Percentiles rank a stretch among this genome's conserved stretches.
These are phyloP conservation scores for Porites divaricata DNA, from an alignment of 92 coral and sea anemone genomes.

Conservation along the genomic window DNA sequence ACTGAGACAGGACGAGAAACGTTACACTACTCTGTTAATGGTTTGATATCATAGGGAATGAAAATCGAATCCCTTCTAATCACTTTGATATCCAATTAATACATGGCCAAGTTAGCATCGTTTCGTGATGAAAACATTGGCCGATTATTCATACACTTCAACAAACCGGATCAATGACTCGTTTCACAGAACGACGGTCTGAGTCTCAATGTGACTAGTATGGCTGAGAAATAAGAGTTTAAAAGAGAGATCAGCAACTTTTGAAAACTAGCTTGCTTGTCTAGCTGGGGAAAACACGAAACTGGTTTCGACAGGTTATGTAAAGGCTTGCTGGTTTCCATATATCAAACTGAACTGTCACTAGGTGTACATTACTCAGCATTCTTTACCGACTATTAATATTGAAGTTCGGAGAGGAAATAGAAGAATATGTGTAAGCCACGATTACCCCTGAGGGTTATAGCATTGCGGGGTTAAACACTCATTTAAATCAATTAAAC, in stretches of 20 bases:
- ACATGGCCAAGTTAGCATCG: slow-evolving; percentile 19
- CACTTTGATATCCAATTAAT: not conserved
- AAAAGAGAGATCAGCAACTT: not conserved
- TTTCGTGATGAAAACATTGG: slow-evolving; percentile 10
- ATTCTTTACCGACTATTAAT: no score
- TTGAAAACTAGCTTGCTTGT: no score
- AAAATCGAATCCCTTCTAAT: slow-evolving; percentile 4
- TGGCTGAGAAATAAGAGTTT: not conserved
- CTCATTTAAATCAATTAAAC: no score
- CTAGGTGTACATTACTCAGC: no score
- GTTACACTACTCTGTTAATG: not conserved
- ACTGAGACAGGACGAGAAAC: not conserved
- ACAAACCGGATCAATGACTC: slow-evolving; percentile 4
- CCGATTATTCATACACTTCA: slow-evolving; percentile 2
- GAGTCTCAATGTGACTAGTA: not conserved
- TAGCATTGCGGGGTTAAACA: no score
- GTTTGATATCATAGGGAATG: slow-evolving; percentile 9
- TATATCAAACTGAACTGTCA: no score
- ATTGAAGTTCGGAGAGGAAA: no score
- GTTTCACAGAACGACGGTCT: not conserved
- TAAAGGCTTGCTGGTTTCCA: no score
- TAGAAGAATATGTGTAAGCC: no score
- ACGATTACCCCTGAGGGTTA: no score
- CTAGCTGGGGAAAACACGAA: no score
- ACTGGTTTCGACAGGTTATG: no score